Evolutionary conservation across 2,113 vertebrate genomes (phyloP).

Genomic region (Bungarus multicinctus): DNA sequence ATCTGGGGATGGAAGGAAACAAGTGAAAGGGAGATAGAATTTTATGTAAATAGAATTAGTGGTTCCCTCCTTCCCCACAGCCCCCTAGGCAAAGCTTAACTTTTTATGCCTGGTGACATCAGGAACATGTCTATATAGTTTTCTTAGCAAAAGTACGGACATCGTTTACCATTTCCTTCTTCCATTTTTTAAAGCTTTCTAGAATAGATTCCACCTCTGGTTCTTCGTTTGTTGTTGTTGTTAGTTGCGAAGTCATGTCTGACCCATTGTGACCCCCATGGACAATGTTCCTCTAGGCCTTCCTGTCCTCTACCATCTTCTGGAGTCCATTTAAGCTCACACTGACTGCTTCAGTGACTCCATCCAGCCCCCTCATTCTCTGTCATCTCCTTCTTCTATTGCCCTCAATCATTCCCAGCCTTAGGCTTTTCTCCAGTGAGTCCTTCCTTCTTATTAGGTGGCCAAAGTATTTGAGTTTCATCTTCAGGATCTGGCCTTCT

Average conservation of each 20-base stretch:
- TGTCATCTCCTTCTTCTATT: too few relatives aligned
- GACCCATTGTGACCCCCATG: too few relatives aligned
- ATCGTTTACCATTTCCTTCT: not conserved
- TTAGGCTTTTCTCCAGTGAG: too few relatives aligned
- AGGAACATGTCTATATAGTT: not conserved
- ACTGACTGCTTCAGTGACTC: fast-evolving
- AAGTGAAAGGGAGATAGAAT: not conserved
- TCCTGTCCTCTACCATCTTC: too few relatives aligned
- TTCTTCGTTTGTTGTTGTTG: not conserved
- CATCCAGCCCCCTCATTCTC: too few relatives aligned
- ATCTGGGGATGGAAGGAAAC: not conserved
- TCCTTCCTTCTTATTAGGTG: too few relatives aligned
- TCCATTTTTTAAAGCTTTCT: not conserved
- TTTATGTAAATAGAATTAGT: not conserved
- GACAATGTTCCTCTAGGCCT: too few relatives aligned
- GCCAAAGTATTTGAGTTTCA: too few relatives aligned
- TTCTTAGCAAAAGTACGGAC: not conserved
- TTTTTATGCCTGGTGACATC: not conserved
- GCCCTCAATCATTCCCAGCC: too few relatives aligned
- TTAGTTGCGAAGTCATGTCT: too few relatives aligned
- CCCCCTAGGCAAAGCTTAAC: not conserved
- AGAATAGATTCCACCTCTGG: not conserved
- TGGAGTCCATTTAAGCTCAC: too few relatives aligned
- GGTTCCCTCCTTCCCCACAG: not conserved
- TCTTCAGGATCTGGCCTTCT: too few relatives aligned